phyloP scores from a whole-genome alignment of 2,888 invertebrate genomes.

The Onchidella celtica region DNA sequence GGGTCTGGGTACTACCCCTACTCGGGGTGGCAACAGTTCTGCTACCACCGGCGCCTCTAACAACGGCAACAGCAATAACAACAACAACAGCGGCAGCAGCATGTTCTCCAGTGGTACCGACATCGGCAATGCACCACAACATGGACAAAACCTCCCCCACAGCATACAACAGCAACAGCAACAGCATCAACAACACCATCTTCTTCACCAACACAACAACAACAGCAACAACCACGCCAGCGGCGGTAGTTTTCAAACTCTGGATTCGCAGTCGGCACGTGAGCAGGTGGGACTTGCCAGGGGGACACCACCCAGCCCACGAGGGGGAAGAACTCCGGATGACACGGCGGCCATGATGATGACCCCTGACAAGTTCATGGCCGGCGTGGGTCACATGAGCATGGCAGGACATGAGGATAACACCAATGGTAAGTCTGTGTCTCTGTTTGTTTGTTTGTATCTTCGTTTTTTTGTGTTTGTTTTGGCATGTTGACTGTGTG shows the following conservation, averaged over 20 bases:
- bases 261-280: conserved; percentile 14
- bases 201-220: not conserved
- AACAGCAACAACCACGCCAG: conserved; percentile 17
- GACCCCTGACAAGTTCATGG: not conserved
- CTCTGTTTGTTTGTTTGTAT: not conserved
- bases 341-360: conserved; percentile 12
- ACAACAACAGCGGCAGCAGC: not conserved
- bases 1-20: not conserved
- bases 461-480: not conserved
- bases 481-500: no score
- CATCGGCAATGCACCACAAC: not conserved
- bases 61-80: not conserved
- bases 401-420: conserved; percentile 28
- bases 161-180: not conserved
- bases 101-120: conserved; percentile 12
- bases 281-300: not conserved
- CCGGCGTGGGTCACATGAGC: not conserved
- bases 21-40: not conserved
- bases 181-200: conserved; percentile 5
- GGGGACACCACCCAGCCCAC: conserved; percentile 29
- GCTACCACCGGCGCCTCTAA: not conserved
- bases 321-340: conserved; percentile 7
- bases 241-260: not conserved
- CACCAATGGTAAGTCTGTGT: conserved; percentile 10
- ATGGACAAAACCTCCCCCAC: not conserved